Base-by-base conservation (phyloP, 2,113 vertebrate genomes). In the Eurypyga helias region DNA sequence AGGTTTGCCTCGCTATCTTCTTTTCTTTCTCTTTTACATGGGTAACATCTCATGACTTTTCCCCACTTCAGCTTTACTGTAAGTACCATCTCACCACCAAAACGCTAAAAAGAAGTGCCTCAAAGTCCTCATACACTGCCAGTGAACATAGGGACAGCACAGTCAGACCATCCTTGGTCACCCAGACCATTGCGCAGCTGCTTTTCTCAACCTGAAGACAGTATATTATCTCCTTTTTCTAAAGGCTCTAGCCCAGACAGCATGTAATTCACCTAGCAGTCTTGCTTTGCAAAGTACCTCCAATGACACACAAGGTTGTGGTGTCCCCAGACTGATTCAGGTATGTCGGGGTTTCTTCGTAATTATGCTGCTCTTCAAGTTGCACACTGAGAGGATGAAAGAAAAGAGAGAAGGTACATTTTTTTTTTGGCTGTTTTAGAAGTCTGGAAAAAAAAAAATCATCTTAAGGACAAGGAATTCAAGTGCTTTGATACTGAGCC, bases 351-450 rank as follows among this genome's bases (percentile, higher is more conserved):
- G 83, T 94, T 89, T 97, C 97, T 94, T 97, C 95, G 1, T 97
- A 97, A 96, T 97, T 95, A 95, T 89, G 83, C 91, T n/a, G 31
- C 58, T 96, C 97, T 98, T 98, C 98, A 87, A 83, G 84, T 49
- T 85, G 97, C 87, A 90, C 64, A 41, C 98, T 98, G 89, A 97
- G 41, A 96, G 97, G 58, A 81, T 91, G 52, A 92, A 66, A 41
- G 48, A 82, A 94, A 73, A 86, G 69, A 90, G 65, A 89, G 34
- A 75, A 73, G 36, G 61, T 19, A 9, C 83, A 83, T 52, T 90
- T 26, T 16, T 29, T 18, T 31, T 3, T 24, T 17, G 4, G 7
- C 11, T 18, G 6, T 80, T 78, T 76, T 31, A 84, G 84, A 69
- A 78, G 38, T 21, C 36, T 21, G 26, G 11, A 41, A 58, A 55